Conservation (phyloP, 2,888 invertebrate genomes). For the Hyposoter dolosus region DNA sequence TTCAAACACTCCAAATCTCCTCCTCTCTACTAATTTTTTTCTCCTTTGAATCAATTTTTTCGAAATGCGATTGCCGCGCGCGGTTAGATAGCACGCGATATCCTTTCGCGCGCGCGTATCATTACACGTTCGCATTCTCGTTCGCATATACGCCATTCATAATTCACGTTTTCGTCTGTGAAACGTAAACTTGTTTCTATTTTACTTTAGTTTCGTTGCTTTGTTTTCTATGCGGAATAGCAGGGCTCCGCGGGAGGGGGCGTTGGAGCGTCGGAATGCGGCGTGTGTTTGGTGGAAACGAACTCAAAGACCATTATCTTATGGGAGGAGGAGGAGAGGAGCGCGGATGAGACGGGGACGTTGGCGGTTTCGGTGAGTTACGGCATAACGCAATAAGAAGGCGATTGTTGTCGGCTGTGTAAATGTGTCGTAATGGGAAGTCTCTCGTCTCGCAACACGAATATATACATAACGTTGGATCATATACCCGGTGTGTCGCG, state of each 20-base stretch:
- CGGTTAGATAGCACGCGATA: too few species aligned
- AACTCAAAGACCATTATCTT: constrained; percentile 76
- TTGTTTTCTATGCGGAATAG: neutral
- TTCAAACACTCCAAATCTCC: neutral
- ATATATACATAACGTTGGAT: constrained; percentile 29
- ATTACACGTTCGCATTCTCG: neutral
- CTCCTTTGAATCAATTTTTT: neutral
- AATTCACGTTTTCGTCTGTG: constrained; percentile 45
- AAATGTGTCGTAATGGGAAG: constrained; percentile 84
- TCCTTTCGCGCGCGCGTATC: too few species aligned
- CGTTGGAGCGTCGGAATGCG: constrained; percentile 26
- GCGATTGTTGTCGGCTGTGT: constrained; percentile 82
- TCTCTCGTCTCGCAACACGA: constrained; percentile 74
- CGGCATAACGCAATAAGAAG: constrained; percentile 76
- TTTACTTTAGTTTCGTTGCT: constrained; percentile 21
- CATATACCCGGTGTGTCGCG: constrained; percentile 72
- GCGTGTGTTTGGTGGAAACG: neutral
- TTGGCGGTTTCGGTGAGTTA: constrained; percentile 72
- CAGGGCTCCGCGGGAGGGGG: neutral
- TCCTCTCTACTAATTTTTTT: neutral
- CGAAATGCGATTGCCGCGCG: neutral
- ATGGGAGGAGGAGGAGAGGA: constrained; percentile 58
- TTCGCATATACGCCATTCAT: constrained; percentile 49
- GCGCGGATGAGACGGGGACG: neutral
- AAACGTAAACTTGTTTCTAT: constrained; percentile 27